Evolutionary conservation across 2,888 invertebrate species (phyloP).

Genomic region (Diploptera punctata): DNA sequence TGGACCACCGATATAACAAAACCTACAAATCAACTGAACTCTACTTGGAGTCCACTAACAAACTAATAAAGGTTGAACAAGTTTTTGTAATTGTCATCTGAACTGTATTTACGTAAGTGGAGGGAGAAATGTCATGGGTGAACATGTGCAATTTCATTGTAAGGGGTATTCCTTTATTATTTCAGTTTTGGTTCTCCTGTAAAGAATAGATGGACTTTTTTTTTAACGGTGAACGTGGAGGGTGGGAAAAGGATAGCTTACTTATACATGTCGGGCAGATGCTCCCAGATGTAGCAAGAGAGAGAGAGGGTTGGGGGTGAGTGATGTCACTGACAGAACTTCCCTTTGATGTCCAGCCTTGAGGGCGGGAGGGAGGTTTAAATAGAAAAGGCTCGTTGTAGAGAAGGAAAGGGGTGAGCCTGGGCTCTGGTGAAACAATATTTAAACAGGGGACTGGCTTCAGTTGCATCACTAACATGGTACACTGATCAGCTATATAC

Average conservation of each 20-base stretch:
- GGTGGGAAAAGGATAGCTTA: constrained; percentile 37
- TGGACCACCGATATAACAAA: too few species aligned
- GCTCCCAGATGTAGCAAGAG: constrained; percentile 31
- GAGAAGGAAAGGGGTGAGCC: constrained; percentile 15
- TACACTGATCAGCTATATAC: too few species aligned
- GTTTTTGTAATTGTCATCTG: too few species aligned
- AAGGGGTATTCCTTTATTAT: constrained; percentile 15
- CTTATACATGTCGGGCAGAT: constrained; percentile 40
- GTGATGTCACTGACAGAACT: constrained; percentile 42
- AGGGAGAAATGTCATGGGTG: neutral
- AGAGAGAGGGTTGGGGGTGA: constrained; percentile 27
- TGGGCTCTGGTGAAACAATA: constrained; percentile 37
- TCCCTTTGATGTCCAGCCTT: constrained; percentile 43
- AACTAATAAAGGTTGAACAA: too few species aligned
- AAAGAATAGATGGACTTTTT: constrained; percentile 4
- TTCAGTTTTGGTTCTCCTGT: constrained; percentile 11
- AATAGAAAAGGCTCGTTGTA: constrained; percentile 38
- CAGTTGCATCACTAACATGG: constrained; percentile 26
- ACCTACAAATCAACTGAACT: too few species aligned
- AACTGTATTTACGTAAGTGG: neutral
- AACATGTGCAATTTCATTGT: neutral
- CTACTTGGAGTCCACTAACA: too few species aligned
- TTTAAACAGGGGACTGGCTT: constrained; percentile 36
- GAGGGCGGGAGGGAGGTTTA: constrained; percentile 38
- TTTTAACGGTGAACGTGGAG: constrained; percentile 11